Percentiles rank a stretch among this genome's conserved stretches.
These are phyloP conservation scores for Drosophila nebulosa DNA, from an alignment of 1,140 invertebrate genomes.

Conservation along the genomic window DNA sequence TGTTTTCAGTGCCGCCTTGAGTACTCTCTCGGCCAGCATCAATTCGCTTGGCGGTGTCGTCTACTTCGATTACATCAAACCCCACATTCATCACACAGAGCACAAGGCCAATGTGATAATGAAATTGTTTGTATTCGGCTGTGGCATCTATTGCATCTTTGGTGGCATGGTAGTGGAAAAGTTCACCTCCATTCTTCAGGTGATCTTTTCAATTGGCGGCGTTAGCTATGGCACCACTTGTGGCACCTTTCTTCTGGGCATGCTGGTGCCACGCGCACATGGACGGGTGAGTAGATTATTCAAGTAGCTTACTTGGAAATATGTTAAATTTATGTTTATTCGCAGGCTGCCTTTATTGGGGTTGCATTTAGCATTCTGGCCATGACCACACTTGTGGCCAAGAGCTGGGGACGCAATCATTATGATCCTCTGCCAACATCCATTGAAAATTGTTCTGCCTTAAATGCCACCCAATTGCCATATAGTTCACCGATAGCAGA, in stretches of 20 bases:
- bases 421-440: conserved; percentile 81
- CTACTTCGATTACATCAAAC: conserved; percentile 87
- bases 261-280: conserved; percentile 87
- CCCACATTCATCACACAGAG: conserved; percentile 81
- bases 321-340: not conserved
- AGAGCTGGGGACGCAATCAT: conserved; percentile 83
- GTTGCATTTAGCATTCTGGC: conserved; percentile 84
- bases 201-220: conserved; percentile 83
- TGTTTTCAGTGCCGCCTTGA: conserved; percentile 87
- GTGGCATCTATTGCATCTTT: conserved; percentile 83
- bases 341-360: conserved; percentile 84
- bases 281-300: conserved; percentile 81
- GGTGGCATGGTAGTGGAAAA: conserved; percentile 85
- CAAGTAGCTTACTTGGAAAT: not conserved
- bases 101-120: conserved; percentile 84
- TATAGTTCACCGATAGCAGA: not conserved
- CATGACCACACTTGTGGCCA: conserved; percentile 88
- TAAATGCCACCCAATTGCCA: not conserved
- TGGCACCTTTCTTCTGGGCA: conserved; percentile 88
- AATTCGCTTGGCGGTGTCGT: conserved; percentile 89
- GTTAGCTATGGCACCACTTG: conserved; percentile 86
- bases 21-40: conserved; percentile 87
- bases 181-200: conserved; percentile 84
- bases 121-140: conserved; percentile 84
- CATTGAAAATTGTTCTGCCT: conserved; percentile 83